phyloP scores from a whole-genome alignment of 2,888 invertebrate species.

The Drosophila eohydei region DNA sequence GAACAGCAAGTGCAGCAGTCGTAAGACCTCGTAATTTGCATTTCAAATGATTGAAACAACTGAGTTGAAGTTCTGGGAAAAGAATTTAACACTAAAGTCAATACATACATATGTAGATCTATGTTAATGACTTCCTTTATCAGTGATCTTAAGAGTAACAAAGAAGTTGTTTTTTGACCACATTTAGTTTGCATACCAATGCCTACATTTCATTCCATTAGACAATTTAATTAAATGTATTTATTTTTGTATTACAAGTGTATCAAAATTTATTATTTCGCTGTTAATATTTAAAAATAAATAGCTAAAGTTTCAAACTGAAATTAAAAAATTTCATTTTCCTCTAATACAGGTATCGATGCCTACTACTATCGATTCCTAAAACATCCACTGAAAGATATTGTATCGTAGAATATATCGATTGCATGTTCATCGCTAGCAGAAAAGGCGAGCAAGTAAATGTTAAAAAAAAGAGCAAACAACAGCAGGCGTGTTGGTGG shows the following conservation, averaged over 20 bases:
- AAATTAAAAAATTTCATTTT: not conserved
- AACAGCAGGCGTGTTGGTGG: slow-evolving; percentile 35
- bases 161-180: not conserved
- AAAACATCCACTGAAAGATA: slow-evolving; percentile 1
- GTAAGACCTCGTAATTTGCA: not conserved
- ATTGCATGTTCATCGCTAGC: slow-evolving; percentile 20
- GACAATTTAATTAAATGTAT: not conserved
- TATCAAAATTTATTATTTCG: too few relatives aligned
- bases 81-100: not conserved
- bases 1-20: not conserved
- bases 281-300: too few relatives aligned
- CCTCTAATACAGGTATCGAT: not conserved
- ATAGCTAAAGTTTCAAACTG: too few relatives aligned
- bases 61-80: not conserved
- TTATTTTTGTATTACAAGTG: not conserved
- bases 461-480: slow-evolving; percentile 29
- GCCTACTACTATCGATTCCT: not conserved
- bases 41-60: not conserved
- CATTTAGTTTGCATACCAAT: not conserved
- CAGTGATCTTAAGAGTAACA: not conserved
- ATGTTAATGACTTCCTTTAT: not conserved
- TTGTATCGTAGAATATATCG: slow-evolving; percentile 14
- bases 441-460: slow-evolving; percentile 36
- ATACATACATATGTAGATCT: not conserved
- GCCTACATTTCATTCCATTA: not conserved